Base-by-base conservation (phyloP, 64 coral and sea anemone species). In the Montipora efflorescens region DNA sequence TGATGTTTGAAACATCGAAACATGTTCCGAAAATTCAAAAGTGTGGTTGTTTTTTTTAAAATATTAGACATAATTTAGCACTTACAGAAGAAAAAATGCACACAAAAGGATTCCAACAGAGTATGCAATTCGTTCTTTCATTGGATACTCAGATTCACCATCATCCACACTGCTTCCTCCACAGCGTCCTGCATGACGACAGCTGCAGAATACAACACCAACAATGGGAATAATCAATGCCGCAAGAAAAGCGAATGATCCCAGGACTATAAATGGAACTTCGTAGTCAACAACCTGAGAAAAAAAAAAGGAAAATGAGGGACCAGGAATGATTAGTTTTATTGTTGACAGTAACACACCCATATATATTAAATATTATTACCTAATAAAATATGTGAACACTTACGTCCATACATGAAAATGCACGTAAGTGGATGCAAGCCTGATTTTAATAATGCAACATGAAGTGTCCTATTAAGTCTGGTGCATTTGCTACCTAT, bases 61-160 rank as follows among this genome's bases (percentile, higher is more conserved):
- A 23, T 23, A 23, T 23, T 23, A 57, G 64, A 4, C n/a, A 15
- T 2, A 67, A 45, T 67, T 44, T 2, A 13, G 4, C 10, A 94
- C 95, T 98, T 95, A 98, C 96, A 95, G 79, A 25, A 98, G 43
- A 58, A 98, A 79, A 48, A 95, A n/a, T 36, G 89, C 91, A 80
- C 96, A 95, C 46, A 98, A 4, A 25, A 89, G 18, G 16, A 98
- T 88, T 69, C 89, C 87, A 28, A 92, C 8, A 25, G 96, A 84
- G 82, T 91, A 98, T 22, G 53, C 79, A 25, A 67, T 83, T 36
- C 93, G 68, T 84, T 95, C 88, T 59, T 89, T 95, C 4, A 46
- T 83, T 3, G 96, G 96, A 79, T 93, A 90, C 23, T 98, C 90
- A 53, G 95, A 71, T 44, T 94, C 22, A 36, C 49, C 78, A 76